These are phyloP conservation scores for Phataginus tricuspis DNA, from an alignment of 2,797 vertebrate species.

Conservation along the genomic window DNA sequence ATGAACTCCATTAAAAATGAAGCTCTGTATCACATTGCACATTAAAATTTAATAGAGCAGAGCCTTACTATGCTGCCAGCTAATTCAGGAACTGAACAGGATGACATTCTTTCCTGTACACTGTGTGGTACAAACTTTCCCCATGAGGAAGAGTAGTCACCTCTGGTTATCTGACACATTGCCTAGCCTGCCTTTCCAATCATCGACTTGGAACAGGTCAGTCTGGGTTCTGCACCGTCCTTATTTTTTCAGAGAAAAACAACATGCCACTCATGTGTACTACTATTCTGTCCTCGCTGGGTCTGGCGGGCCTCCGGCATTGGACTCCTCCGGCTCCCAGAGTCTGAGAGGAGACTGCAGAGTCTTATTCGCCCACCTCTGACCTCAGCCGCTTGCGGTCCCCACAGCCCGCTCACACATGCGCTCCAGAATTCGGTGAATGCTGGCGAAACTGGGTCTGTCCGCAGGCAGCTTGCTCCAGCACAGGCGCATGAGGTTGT, in stretches of 20 bases:
- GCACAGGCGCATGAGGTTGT: conserved; percentile 98
- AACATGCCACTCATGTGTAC: background rate
- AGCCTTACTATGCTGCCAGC: background rate
- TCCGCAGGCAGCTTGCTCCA: conserved; percentile 95
- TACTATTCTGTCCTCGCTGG: background rate
- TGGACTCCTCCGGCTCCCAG: background rate
- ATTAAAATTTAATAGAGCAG: background rate
- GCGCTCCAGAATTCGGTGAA: conserved; percentile 95
- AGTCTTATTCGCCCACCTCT: fast-evolving
- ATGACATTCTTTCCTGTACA: background rate
- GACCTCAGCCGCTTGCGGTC: conserved; percentile 71
- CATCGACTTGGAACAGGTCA: background rate
- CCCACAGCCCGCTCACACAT: conserved; percentile 91
- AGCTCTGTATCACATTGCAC: background rate
- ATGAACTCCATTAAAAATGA: background rate
- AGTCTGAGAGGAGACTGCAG: fast-evolving
- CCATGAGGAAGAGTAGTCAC: background rate
- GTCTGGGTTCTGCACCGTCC: background rate
- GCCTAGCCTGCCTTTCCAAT: background rate
- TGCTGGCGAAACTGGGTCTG: conserved; percentile 94
- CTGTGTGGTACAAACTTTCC: background rate
- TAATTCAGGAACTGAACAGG: background rate
- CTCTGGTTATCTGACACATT: background rate
- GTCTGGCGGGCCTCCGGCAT: background rate
- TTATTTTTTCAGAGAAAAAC: background rate